Percentiles rank a stretch among this genome's conserved stretches.
Conservation (phyloP, 2,797 vertebrate species). For the Trachurus trachurus region DNA sequence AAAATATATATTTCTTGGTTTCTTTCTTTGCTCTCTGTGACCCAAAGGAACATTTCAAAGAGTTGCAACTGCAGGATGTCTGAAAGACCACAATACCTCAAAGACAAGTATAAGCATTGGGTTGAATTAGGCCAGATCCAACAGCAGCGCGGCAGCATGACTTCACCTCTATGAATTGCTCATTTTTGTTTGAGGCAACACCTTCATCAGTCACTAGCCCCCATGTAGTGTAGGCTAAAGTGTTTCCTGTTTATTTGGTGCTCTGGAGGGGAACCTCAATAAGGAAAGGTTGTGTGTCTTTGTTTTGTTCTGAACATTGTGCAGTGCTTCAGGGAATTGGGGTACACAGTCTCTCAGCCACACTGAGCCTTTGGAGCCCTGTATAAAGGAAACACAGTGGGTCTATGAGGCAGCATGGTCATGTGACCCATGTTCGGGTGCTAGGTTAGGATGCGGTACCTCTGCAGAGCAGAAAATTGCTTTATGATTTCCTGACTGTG, state of each 20-base stretch:
- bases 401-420: conserved; percentile 18
- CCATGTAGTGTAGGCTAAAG: conserved; percentile 29
- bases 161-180: conserved; percentile 62
- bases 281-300: conserved; percentile 39
- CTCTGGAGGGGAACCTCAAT: conserved; percentile 59
- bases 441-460: conserved; percentile 8
- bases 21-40: conserved; percentile 32
- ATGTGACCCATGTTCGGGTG: conserved; percentile 33
- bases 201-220: conserved; percentile 63
- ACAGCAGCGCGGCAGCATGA: conserved; percentile 47
- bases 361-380: conserved; percentile 33
- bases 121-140: conserved; percentile 63
- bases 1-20: not conserved
- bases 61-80: conserved; percentile 31
- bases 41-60: conserved; percentile 38
- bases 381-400: conserved; percentile 33
- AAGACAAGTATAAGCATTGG: conserved; percentile 49
- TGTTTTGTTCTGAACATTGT: conserved; percentile 59
- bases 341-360: conserved; percentile 34
- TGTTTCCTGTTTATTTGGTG: conserved; percentile 53
- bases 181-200: conserved; percentile 64
- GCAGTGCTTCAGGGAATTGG: conserved; percentile 34
- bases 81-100: conserved; percentile 37
- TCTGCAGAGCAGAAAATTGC: conserved; percentile 34
- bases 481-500: conserved; percentile 23